A percentile compares a stretch with the other conserved stretches of the same genome.
Evolutionary conservation across 2,113 vertebrate genomes (phyloP).

Genomic region (Rhegmatorhina hoffmannsi): DNA sequence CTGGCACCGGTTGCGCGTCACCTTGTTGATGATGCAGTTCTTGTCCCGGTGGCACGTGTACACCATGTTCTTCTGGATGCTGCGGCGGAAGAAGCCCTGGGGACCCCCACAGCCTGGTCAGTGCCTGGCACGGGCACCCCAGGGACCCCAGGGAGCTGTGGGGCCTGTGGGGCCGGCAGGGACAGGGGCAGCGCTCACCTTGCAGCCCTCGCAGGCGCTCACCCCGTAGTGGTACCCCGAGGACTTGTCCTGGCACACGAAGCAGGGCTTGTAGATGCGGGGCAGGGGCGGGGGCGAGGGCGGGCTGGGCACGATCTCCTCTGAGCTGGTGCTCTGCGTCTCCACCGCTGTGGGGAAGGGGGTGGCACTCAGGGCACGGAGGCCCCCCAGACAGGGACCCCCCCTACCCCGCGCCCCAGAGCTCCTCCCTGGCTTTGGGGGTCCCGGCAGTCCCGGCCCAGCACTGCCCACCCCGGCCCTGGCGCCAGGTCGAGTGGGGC

Average conservation of each 20-base stretch:
- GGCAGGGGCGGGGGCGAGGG: conserved; percentile 94
- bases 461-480: background rate
- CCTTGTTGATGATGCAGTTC: conserved; percentile 99
- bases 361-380: background rate
- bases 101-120: background rate
- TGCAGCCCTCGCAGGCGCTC: conserved; percentile 98
- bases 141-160: fast-evolving
- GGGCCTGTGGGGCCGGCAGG: fast-evolving
- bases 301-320: conserved; percentile 96
- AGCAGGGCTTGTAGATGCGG: conserved; percentile 97
- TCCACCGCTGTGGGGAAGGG: conserved; percentile 84
- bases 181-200: conserved; percentile 78
- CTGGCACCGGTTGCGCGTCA: conserved; percentile 98
- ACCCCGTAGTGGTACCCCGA: conserved; percentile 98
- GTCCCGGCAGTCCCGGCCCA: background rate
- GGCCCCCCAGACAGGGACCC: background rate
- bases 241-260: conserved; percentile 98
- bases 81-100: conserved; percentile 96
- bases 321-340: conserved; percentile 97
- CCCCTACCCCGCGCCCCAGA: fast-evolving
- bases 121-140: fast-evolving
- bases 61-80: conserved; percentile 99
- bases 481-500: background rate
- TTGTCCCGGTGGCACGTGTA: conserved; percentile 98
- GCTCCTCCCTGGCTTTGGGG: background rate